Evolutionary conservation across 1,140 invertebrate species (phyloP).

Genomic region (Drosophila quadrilineata): DNA sequence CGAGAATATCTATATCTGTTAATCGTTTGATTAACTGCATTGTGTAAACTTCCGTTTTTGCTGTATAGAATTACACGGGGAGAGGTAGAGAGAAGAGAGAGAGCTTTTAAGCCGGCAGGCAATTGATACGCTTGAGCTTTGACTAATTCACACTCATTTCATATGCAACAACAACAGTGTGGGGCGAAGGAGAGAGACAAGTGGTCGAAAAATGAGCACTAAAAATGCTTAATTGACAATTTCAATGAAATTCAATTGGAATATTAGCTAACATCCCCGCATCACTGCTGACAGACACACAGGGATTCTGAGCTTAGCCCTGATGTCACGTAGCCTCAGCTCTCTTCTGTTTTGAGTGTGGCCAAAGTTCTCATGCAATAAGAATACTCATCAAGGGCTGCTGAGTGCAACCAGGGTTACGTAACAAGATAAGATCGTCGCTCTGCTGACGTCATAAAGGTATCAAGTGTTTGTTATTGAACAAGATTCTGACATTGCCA

Average conservation of each 20-base stretch:
- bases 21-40: slow-evolving; percentile 29
- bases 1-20: slow-evolving; percentile 25
- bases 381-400: background rate
- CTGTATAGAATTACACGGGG: too few species aligned
- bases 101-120: too few species aligned
- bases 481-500: slow-evolving; percentile 2
- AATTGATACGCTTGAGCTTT: too few species aligned
- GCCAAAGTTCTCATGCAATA: background rate
- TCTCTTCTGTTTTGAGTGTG: background rate
- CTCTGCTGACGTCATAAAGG: slow-evolving; percentile 15
- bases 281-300: slow-evolving; percentile 21
- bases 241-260: slow-evolving; percentile 65
- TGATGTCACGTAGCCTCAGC: slow-evolving; percentile 19
- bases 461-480: background rate
- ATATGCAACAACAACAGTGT: slow-evolving; percentile 52
- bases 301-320: background rate
- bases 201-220: background rate
- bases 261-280: slow-evolving; percentile 68
- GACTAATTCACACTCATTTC: too few species aligned
- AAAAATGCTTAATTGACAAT: slow-evolving; percentile 62
- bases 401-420: too few species aligned
- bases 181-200: background rate
- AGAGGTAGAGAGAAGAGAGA: too few species aligned
- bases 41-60: too few species aligned
- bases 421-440: slow-evolving; percentile 13